Percentiles rank a stretch among this genome's conserved stretches.
phyloP scores from a whole-genome alignment of 2,888 invertebrate species.

The Sphinx pinastri region DNA sequence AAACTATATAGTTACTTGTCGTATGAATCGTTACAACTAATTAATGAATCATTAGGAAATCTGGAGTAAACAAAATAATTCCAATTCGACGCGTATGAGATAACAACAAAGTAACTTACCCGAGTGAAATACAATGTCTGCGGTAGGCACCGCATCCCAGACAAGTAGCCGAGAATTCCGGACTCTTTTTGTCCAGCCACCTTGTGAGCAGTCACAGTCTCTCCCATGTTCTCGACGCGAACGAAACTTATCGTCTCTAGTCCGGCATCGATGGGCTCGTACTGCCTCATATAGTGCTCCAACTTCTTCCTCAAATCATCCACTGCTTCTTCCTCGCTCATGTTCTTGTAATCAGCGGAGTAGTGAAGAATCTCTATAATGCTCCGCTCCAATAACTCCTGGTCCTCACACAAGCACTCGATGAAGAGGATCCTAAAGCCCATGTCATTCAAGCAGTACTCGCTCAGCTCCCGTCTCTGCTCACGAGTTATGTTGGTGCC shows the following conservation, averaged over 20 bases:
- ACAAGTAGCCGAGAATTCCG: conserved; percentile 93
- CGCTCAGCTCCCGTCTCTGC: conserved; percentile 90
- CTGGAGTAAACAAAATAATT: background rate
- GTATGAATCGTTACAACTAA: background rate
- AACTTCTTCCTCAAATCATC: conserved; percentile 92
- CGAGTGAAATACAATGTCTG: conserved; percentile 95
- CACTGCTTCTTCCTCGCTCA: conserved; percentile 90
- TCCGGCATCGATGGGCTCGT: conserved; percentile 90
- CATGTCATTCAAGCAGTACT: conserved; percentile 88
- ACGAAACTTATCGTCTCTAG: conserved; percentile 82
- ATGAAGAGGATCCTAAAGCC: conserved; percentile 95
- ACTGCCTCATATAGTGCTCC: conserved; percentile 92
- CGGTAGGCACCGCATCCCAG: conserved; percentile 92
- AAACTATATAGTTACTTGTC: background rate
- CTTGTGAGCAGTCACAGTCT: conserved; percentile 88
- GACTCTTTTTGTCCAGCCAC: conserved; percentile 92
- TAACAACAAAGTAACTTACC: conserved; percentile 79
- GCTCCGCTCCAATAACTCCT: conserved; percentile 74
- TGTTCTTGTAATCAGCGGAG: conserved; percentile 93
- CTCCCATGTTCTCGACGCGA: conserved; percentile 82
- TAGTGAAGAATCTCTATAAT: conserved; percentile 91
- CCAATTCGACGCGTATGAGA: background rate
- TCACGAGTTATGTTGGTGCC: conserved; percentile 95
- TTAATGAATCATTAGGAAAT: background rate
- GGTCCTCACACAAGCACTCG: conserved; percentile 95